Evolutionary conservation across 2,797 vertebrate genomes (phyloP), one percentile per base, ranked within the genome.

Genomic region (Arrhamphus sclerolepis): DNA sequence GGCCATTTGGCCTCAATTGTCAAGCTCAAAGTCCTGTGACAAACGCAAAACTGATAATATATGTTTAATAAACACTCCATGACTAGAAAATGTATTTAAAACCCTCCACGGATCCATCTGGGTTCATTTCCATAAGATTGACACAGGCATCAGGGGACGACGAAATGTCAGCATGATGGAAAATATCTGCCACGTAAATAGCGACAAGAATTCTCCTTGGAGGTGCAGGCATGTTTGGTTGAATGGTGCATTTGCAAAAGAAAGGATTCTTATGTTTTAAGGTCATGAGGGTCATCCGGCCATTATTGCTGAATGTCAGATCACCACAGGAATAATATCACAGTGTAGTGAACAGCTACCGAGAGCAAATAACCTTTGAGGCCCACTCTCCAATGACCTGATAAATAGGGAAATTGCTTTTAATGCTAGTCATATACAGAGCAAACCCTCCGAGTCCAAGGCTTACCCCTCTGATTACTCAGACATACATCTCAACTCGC

Each of bases 111-210:
- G 55, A 40, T 59, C 66, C 63, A 46, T 70, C 17, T 55, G 65
- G 71, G 51, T 59, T 48, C 24, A 81, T 81, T 79, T 78, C 39
- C 72, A 80, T 61, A 41, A 70, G 72, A 83, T 54, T 82, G 78
- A 77, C 76, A 70, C 1, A 3, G 43, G 67, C 24, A 42, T 64
- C 74, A 59, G 7, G 80, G 78, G 78, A 83, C 2, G 22, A 26
- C 54, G 54, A 84, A 89, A 87, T 81, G 85, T 85, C 84, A 81
- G 57, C 59, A 5, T 51, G 43, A 65, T 58, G 41, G 67, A 66
- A 78, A 71, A 74, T 52, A 69, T 70, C 59, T 55, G 46, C 56
- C 1, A 11, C 6, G 19, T 46, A 57, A 58, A 52, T 41, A 47
- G 62, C 6, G 14, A 50, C 11, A 1, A 0, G 55, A 54, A 53